phyloP scores from a whole-genome alignment of 2,797 vertebrate genomes.

The Cryptoblepharus egeriae region DNA sequence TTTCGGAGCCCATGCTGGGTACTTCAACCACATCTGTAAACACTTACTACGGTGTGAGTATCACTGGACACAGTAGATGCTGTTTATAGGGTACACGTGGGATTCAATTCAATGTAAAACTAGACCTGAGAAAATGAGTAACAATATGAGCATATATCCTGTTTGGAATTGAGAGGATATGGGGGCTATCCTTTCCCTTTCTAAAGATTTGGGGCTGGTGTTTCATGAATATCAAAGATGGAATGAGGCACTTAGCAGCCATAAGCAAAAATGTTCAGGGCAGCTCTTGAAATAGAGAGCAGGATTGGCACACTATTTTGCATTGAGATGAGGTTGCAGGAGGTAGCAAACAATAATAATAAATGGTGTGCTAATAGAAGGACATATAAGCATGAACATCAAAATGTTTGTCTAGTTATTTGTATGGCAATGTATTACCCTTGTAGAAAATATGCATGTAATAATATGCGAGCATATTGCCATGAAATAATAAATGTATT shows the following conservation, averaged over 20 bases:
- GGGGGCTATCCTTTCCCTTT: no score
- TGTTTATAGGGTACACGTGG: neutral
- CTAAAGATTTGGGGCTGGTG: neutral
- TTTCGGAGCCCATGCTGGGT: neutral
- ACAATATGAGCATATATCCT: neutral
- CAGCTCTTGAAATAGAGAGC: conserved; percentile 45
- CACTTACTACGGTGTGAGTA: no score
- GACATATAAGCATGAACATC: conserved; percentile 57
- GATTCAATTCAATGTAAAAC: neutral
- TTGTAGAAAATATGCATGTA: conserved; percentile 79
- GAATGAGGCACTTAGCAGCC: neutral
- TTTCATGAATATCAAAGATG: neutral
- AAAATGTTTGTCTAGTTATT: conserved; percentile 74
- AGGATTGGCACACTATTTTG: conserved; percentile 4
- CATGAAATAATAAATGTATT: conserved; percentile 85
- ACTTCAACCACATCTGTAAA: neutral
- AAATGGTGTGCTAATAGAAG: conserved; percentile 71
- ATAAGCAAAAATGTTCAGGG: neutral
- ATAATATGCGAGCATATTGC: conserved; percentile 79
- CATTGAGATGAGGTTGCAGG: conserved; percentile 15
- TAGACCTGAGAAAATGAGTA: neutral
- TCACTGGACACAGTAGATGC: no score
- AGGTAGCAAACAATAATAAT: conserved; percentile 60
- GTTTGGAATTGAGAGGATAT: neutral
- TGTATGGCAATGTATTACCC: conserved; percentile 73